Evolutionary conservation across 2,888 invertebrate genomes (phyloP).

Genomic region (Calephelis perditalis): DNA sequence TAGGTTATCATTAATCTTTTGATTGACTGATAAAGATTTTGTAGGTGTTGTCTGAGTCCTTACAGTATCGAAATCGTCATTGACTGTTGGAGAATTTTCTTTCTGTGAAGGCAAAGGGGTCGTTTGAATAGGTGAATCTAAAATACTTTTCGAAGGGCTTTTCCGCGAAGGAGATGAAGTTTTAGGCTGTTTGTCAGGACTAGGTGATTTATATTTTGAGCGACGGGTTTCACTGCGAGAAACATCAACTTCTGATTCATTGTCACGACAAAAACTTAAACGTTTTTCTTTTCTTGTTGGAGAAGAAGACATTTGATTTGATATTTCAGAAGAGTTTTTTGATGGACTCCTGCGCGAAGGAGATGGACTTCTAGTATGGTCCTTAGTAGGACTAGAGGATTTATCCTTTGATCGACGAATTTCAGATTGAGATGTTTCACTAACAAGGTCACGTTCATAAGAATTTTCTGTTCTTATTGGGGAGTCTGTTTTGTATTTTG

Average conservation of each 20-base stretch:
- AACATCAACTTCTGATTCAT: neutral
- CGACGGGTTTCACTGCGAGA: neutral
- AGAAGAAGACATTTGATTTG: constrained; percentile 8
- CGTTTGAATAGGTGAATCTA: neutral
- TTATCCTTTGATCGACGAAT: constrained; percentile 10
- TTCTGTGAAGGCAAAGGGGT: constrained; percentile 13
- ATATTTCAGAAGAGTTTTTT: constrained; percentile 13
- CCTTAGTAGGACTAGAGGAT: constrained; percentile 31
- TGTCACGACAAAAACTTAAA: neutral
- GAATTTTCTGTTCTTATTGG: neutral
- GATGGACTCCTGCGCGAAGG: constrained; percentile 33
- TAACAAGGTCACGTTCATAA: neutral
- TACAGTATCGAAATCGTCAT: constrained; percentile 1
- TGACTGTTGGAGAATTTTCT: constrained; percentile 3
- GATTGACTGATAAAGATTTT: no score
- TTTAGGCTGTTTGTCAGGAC: constrained; percentile 28
- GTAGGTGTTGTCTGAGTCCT: no score
- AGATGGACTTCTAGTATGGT: constrained; percentile 26
- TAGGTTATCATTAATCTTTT: no score
- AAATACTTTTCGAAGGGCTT: constrained; percentile 17
- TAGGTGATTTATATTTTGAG: constrained; percentile 21
- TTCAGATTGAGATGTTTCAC: neutral
- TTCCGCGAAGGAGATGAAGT: constrained; percentile 36
- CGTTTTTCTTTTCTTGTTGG: constrained; percentile 6
- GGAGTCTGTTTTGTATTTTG: neutral